These are phyloP conservation scores for Lepidothrix coronata DNA, from an alignment of 2,113 vertebrate genomes.

Conservation along the genomic window DNA sequence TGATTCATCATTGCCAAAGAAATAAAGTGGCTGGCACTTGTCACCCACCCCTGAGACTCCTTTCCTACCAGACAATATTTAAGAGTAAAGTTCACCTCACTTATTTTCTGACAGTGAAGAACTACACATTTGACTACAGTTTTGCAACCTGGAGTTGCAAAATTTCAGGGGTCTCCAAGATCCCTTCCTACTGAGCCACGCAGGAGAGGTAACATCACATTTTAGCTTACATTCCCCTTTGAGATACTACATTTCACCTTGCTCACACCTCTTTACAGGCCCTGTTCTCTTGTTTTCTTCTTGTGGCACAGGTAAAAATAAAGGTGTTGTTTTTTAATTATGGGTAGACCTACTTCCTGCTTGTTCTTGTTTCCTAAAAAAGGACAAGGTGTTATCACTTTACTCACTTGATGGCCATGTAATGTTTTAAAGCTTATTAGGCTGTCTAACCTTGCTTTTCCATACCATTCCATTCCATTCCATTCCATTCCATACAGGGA, in stretches of 20 bases:
- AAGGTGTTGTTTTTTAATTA: neutral
- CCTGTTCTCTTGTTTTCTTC: neutral
- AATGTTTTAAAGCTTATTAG: neutral
- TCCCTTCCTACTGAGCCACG: neutral
- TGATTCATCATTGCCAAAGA: neutral
- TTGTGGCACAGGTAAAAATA: neutral
- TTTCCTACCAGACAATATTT: neutral
- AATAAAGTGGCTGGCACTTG: neutral
- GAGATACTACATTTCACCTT: neutral
- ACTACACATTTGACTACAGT: neutral
- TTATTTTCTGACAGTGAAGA: conserved; percentile 22
- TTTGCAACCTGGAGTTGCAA: neutral
- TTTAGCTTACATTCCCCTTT: neutral
- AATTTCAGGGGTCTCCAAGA: neutral
- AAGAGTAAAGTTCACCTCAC: neutral
- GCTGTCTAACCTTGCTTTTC: neutral
- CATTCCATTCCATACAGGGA: neutral
- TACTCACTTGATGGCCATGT: neutral
- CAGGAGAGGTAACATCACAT: neutral
- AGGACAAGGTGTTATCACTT: neutral
- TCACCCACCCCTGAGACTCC: conserved; percentile 10
- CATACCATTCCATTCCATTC: neutral
- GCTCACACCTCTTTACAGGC: neutral
- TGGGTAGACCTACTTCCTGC: neutral
- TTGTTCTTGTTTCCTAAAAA: neutral